These are phyloP conservation scores for Oscheius sp. DNA, from an alignment of 1,140 invertebrate genomes.

Conservation along the genomic window DNA sequence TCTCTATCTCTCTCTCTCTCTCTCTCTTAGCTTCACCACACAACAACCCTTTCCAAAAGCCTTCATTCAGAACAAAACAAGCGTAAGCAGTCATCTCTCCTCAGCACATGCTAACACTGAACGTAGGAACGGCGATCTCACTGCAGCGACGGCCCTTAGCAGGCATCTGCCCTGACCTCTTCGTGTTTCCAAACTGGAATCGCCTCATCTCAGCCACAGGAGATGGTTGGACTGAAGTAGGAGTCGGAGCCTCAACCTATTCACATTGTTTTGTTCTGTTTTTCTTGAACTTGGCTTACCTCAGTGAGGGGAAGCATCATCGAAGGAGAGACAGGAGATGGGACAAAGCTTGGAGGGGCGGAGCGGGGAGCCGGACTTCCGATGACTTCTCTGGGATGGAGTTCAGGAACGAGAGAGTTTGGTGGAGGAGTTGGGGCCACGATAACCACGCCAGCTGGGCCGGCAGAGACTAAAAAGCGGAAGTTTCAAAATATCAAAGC, in stretches of 20 bases:
- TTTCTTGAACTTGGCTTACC: not conserved
- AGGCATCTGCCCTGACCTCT: slow-evolving; percentile 18
- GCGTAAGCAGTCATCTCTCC: not conserved
- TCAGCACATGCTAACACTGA: slow-evolving; percentile 31
- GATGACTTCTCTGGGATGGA: slow-evolving; percentile 15
- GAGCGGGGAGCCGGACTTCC: slow-evolving; percentile 27
- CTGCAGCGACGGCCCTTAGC: slow-evolving; percentile 20
- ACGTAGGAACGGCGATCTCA: slow-evolving; percentile 28
- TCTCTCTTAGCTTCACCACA: too few species aligned
- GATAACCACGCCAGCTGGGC: not conserved
- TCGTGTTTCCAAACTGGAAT: not conserved
- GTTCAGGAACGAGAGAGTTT: not conserved
- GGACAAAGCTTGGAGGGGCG: slow-evolving; percentile 6
- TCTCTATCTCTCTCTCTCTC: too few species aligned
- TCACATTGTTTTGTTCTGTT: too few species aligned
- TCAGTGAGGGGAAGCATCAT: not conserved
- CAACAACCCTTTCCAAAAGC: too few species aligned
- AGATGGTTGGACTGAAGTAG: not conserved
- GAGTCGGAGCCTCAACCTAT: not conserved
- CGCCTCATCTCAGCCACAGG: slow-evolving; percentile 11
- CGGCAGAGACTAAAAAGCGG: slow-evolving; percentile 9
- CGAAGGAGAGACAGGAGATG: slow-evolving; percentile 13
- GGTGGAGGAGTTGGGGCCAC: slow-evolving; percentile 1
- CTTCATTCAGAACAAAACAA: not conserved
- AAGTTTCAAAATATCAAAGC: not conserved